These are phyloP conservation scores for Thaumatotibia leucotreta DNA, from an alignment of 1,140 invertebrate genomes.

Conservation along the genomic window DNA sequence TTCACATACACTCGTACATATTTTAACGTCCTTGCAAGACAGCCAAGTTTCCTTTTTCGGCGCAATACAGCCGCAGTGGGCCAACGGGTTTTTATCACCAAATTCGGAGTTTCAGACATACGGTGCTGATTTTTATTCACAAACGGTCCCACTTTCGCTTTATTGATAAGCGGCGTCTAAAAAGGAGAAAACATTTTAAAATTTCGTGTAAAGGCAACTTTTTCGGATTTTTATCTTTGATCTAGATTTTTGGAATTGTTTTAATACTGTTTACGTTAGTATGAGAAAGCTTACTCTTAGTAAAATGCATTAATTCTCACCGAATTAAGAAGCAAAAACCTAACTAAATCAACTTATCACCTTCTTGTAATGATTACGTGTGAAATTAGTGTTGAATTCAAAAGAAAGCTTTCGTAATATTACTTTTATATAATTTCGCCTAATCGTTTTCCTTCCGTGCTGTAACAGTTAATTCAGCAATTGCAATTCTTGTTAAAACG, in stretches of 20 bases:
- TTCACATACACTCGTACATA: not conserved
- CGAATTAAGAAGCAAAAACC: not conserved
- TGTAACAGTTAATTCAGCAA: not conserved
- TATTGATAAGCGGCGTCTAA: constrained; percentile 3
- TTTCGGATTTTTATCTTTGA: not conserved
- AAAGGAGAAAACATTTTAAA: not conserved
- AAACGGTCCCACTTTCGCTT: constrained; percentile 36
- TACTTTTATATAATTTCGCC: not conserved
- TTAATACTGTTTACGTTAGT: not conserved
- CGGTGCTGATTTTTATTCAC: constrained; percentile 17
- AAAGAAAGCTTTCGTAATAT: not conserved
- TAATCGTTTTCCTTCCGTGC: not conserved
- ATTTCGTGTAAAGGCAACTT: not conserved
- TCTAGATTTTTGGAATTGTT: not conserved
- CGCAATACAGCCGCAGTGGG: constrained; percentile 26
- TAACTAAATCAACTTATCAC: not conserved
- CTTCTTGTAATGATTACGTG: not conserved
- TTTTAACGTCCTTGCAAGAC: constrained; percentile 8
- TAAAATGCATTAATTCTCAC: not conserved
- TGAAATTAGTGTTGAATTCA: not conserved
- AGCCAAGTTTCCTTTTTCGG: constrained; percentile 4
- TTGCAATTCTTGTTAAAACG: not conserved
- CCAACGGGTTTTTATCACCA: constrained; percentile 43
- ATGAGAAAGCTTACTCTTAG: not conserved
- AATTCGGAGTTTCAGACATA: not conserved